phyloP scores from a whole-genome alignment of 1,140 invertebrate genomes.

The Micrasema minimum region DNA sequence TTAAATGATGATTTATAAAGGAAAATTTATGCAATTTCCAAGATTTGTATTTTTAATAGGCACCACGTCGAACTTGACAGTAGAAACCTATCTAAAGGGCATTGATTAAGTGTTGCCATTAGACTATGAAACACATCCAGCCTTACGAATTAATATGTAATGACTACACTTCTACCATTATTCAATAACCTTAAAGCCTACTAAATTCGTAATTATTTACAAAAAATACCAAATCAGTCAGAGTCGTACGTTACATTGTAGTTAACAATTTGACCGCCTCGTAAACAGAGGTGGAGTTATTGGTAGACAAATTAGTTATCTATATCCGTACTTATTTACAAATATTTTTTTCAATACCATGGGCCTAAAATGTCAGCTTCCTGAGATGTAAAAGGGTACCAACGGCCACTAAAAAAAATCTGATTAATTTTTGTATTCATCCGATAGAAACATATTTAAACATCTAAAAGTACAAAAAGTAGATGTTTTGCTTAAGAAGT shows the following conservation, averaged over 20 bases:
- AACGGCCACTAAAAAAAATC: too few relatives aligned
- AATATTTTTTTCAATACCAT: too few relatives aligned
- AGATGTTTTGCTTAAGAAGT: too few relatives aligned
- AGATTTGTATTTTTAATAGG: neutral
- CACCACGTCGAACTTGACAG: neutral
- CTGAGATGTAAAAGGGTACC: too few relatives aligned
- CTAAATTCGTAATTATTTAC: constrained; percentile 37
- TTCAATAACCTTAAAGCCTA: constrained; percentile 21
- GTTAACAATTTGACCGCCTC: constrained; percentile 1
- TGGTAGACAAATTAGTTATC: too few relatives aligned
- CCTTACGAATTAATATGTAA: neutral
- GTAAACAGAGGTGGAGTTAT: neutral
- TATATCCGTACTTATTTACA: too few relatives aligned
- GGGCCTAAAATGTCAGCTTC: too few relatives aligned
- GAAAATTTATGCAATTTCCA: neutral
- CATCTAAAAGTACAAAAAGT: too few relatives aligned
- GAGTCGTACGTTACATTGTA: constrained; percentile 17
- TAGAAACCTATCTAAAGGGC: neutral
- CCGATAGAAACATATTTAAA: too few relatives aligned
- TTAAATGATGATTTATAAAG: too few relatives aligned
- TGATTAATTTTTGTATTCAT: too few relatives aligned
- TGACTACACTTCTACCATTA: neutral
- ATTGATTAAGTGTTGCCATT: neutral
- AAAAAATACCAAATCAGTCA: constrained; percentile 33
- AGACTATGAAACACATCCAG: neutral